Evolutionary conservation across 2,113 vertebrate genomes (phyloP).

Genomic region (Saccopteryx leptura): DNA sequence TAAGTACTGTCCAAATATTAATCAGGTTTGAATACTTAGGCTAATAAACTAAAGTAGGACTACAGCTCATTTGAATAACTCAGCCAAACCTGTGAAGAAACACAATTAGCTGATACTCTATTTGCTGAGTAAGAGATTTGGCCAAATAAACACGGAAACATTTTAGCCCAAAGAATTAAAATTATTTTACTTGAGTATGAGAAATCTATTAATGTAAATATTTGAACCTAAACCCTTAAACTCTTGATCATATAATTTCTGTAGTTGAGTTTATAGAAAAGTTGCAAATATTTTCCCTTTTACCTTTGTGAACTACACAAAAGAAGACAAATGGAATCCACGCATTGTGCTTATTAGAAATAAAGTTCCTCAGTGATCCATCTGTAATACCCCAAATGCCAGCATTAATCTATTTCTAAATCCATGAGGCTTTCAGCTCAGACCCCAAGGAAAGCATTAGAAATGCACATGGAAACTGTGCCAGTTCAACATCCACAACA

Average conservation of each 20-base stretch:
- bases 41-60: slow-evolving; percentile 63
- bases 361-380: slow-evolving; percentile 49
- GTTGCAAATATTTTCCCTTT: slow-evolving; percentile 50
- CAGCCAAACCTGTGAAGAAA: slow-evolving; percentile 50
- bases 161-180: slow-evolving; percentile 64
- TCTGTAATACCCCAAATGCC: slow-evolving; percentile 62
- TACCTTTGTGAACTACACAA: slow-evolving; percentile 34
- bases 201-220: slow-evolving; percentile 37
- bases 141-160: not conserved
- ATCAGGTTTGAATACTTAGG: slow-evolving; percentile 59
- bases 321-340: slow-evolving; percentile 8
- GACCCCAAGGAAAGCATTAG: slow-evolving; percentile 58
- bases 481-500: slow-evolving; percentile 49
- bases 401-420: slow-evolving; percentile 72
- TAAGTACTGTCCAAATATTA: slow-evolving; percentile 61
- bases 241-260: slow-evolving; percentile 35
- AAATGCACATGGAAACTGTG: slow-evolving; percentile 24
- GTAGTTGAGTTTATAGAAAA: slow-evolving; percentile 51
- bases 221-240: slow-evolving; percentile 5
- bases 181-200: slow-evolving; percentile 25
- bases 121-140: slow-evolving; percentile 31
- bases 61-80: slow-evolving; percentile 40
- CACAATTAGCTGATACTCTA: slow-evolving; percentile 30
- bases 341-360: slow-evolving; percentile 62
- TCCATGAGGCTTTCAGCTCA: slow-evolving; percentile 60